Conservation (phyloP, 2,113 vertebrate species). For the Amazona guildingii region DNA sequence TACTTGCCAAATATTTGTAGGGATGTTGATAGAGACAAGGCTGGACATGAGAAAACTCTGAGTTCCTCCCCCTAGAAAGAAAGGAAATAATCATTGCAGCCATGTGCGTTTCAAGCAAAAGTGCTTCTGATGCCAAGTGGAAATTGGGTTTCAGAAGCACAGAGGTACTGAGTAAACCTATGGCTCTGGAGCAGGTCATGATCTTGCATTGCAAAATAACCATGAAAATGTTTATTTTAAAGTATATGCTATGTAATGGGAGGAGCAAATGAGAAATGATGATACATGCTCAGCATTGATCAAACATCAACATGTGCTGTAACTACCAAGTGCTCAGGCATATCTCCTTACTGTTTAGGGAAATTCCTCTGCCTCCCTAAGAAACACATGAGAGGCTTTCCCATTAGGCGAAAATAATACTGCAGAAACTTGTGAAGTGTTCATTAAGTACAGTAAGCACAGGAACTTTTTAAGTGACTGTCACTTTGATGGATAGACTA, state of each 20-base stretch:
- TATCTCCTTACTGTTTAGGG: neutral
- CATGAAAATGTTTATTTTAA: neutral
- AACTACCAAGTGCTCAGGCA: neutral
- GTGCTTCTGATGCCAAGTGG: neutral
- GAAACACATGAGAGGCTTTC: neutral
- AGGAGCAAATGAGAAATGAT: neutral
- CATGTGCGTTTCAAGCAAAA: neutral
- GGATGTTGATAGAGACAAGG: neutral
- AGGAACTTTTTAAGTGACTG: conserved; percentile 4
- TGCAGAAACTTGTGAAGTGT: conserved; percentile 7
- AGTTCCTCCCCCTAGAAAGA: neutral
- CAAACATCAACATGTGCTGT: neutral
- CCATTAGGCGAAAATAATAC: neutral
- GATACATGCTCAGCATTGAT: neutral
- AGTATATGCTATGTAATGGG: neutral
- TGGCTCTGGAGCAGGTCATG: neutral
- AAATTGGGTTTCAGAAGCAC: neutral
- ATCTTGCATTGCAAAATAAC: neutral
- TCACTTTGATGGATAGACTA: conserved; percentile 51
- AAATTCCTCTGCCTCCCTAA: neutral
- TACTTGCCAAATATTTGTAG: neutral
- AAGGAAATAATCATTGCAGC: neutral
- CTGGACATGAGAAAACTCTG: neutral
- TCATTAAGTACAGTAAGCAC: neutral
- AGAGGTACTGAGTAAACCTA: neutral